These are phyloP conservation scores for Halisarca cf. caerulea DNA, from an alignment of 37 sponge, comb jelly and placozoan genomes.

Conservation along the genomic window DNA sequence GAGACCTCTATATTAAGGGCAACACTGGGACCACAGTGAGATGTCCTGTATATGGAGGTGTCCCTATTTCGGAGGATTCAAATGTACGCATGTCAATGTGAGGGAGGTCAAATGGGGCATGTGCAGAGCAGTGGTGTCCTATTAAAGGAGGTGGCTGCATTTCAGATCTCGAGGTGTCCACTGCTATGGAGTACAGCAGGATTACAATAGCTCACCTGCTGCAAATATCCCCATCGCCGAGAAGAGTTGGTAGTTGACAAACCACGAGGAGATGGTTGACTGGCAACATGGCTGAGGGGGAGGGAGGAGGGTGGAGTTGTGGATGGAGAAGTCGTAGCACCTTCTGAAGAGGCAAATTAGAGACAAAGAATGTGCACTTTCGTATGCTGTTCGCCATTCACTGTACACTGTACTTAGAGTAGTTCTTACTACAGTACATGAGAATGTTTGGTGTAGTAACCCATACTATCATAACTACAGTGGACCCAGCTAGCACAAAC, in stretches of 20 bases:
- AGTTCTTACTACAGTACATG: too few species aligned
- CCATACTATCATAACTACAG: too few species aligned
- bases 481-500: too few species aligned
- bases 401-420: background rate
- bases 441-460: too few species aligned
- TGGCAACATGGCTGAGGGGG: background rate
- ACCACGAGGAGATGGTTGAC: background rate
- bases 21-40: too few species aligned
- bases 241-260: slow-evolving; percentile 4
- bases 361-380: background rate
- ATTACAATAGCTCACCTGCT: slow-evolving; percentile 10
- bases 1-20: too few species aligned
- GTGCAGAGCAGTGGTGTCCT: background rate
- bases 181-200: too few species aligned
- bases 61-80: too few species aligned
- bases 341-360: slow-evolving; percentile 1
- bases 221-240: slow-evolving; percentile 39
- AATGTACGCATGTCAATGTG: too few species aligned
- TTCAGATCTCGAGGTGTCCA: too few species aligned
- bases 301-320: background rate
- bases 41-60: too few species aligned
- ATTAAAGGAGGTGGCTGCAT: too few species aligned
- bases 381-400: background rate
- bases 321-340: background rate
- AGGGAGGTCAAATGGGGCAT: background rate